These are phyloP conservation scores for Julus scanicus DNA, from an alignment of 2,888 invertebrate species.

Conservation along the genomic window DNA sequence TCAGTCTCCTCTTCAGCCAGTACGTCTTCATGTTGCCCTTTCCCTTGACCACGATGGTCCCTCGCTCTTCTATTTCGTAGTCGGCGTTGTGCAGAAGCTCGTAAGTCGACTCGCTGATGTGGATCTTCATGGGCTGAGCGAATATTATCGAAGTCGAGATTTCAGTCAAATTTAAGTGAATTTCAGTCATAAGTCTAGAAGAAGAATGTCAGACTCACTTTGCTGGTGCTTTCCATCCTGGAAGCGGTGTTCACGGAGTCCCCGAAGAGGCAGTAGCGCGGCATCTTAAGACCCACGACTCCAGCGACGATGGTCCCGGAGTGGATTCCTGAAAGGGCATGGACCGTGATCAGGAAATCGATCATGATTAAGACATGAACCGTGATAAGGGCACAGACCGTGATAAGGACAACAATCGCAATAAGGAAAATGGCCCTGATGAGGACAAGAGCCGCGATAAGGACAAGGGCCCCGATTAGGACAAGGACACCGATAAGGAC, in stretches of 20 bases:
- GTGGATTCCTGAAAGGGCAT: conserved; percentile 72
- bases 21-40: conserved; percentile 87
- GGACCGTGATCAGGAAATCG: too few relatives aligned
- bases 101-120: conserved; percentile 90
- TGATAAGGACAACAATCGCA: too few relatives aligned
- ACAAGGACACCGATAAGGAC: too few relatives aligned
- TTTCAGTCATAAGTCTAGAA: neutral
- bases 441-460: too few relatives aligned
- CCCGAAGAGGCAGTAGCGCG: conserved; percentile 84
- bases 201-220: conserved; percentile 69
- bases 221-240: conserved; percentile 91
- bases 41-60: conserved; percentile 78
- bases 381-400: too few relatives aligned
- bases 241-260: conserved; percentile 93
- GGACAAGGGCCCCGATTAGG: too few relatives aligned
- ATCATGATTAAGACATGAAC: too few relatives aligned
- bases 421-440: too few relatives aligned
- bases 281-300: conserved; percentile 94
- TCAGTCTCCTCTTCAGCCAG: conserved; percentile 73
- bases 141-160: neutral
- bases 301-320: conserved; percentile 93
- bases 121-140: conserved; percentile 83
- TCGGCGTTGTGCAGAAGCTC: conserved; percentile 76
- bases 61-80: conserved; percentile 74
- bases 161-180: neutral